Evolutionary conservation across 2,888 invertebrate species (phyloP), one percentile per base, ranked within the genome.

Genomic region (Glaucopsyche alexis): DNA sequence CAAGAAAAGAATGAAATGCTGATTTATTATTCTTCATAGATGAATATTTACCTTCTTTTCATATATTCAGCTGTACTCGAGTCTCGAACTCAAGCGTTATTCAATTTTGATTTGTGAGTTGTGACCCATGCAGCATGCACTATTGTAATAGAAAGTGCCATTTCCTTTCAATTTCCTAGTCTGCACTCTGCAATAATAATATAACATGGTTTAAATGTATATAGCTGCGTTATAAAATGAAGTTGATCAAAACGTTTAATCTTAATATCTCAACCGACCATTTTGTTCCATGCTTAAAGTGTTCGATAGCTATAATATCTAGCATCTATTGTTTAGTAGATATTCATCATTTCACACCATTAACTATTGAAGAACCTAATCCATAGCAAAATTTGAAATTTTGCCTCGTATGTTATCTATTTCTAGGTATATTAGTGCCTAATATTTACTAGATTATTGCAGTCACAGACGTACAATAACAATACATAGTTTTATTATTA

Each of bases 231-330:
- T 42, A 42, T 67, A 45, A 67, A 67, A 67, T 45, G 66, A 42
- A 5, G 67, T 45, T 14, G 67, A 67, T 67, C 67, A 67, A 67
- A 67, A 42, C 45, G 47, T 67, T 67, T 45, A n/a, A 67, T 67
- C 42, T 67, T 67, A 55, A 55, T 55, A 55, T 55, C 19, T 55
- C 19, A 55, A 55, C 55, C 55, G 19, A 55, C 19, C 55, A 55
- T 55, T 55, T 55, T 7, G 66, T 42, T 66, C 66, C 66, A 66
- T 7, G 66, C 16, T 55, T 55, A 55, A 19, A 55, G 55, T 19
- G 55, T 19, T 55, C 16, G 55, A 55, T 5, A 55, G 19, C 55
- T 55, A 11, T 55, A 52, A 52, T 52, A 52, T 52, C 52, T 16
- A 55, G 19, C 5, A 19, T 55, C 55, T 55, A 11, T 11, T 19